Base-by-base conservation (phyloP, 30 jellyfish, hydroid and myxozoan genomes). In the Cassiopea andromeda region DNA sequence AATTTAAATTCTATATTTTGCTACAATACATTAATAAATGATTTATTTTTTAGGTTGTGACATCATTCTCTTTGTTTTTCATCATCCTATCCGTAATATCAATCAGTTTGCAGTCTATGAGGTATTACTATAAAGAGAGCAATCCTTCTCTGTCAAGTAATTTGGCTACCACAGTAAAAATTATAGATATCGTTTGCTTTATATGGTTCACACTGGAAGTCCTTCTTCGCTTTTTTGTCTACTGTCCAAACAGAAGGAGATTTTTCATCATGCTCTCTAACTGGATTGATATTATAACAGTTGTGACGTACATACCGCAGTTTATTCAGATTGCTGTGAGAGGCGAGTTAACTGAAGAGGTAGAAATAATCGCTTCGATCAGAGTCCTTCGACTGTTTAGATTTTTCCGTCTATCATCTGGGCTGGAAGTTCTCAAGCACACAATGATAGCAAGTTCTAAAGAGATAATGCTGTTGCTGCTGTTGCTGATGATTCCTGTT, bases 361-460 rank as follows among this genome's bases (percentile, higher is more conserved):
- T 92, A 49, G 98, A 95, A 61, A 81, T 95, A 17, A 13, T 95
- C 13, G 78, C 99, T 5, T 69, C 95, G 38, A 81, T 94, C n/a
- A 89, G 99, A 14, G 58, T 95, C 87, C 76, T 95, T 64, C 96
- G 99, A 6, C 74, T 95, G 73, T 90, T 95, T 83, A 92, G 99
- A 54, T 95, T 95, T 78, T 95, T 95, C 85, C 97, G 99, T 16
- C 80, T 95, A 12, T 89, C 97, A 14, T 86, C 98, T 7, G 99
- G 99, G 16, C 87, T 95, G 58, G 96, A 95, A 60, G 95, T 95
- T 16, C 89, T 95, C 57, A 95, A 91, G 74, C 99, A 95, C 48
- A 95, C 99, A 2, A 69, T 95, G 93, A 89, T 95, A 44, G 99
- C 99, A 45, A 95, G 99, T 66, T 95, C 99, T 17, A 95, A 86